Percentiles rank a stretch among this genome's conserved stretches.
These are phyloP conservation scores for Chrysomela aeneicollis DNA, from an alignment of 2,888 invertebrate genomes.

Conservation along the genomic window DNA sequence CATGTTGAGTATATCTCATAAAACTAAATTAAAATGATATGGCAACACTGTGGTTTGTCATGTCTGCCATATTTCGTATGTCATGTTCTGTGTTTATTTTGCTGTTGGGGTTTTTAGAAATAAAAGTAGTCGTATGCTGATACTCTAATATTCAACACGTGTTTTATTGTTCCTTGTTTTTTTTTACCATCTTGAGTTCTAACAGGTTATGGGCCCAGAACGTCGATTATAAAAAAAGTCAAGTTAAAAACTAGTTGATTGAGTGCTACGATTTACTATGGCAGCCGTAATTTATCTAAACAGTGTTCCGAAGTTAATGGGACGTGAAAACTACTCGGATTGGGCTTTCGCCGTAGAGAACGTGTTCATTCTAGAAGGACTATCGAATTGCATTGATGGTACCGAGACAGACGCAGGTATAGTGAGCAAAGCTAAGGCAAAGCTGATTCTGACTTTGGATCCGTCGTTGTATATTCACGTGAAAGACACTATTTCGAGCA, in stretches of 20 bases:
- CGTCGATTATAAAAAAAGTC: background rate
- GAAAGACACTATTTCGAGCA: constrained; percentile 34
- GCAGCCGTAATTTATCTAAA: constrained; percentile 30
- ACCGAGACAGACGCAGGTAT: constrained; percentile 26
- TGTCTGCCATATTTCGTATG: too few species aligned
- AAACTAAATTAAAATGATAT: too few species aligned
- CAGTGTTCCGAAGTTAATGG: constrained; percentile 36
- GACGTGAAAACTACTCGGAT: constrained; percentile 44
- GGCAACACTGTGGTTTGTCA: too few species aligned
- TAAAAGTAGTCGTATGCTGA: too few species aligned
- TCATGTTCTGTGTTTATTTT: too few species aligned
- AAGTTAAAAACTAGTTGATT: background rate
- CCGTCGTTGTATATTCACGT: constrained; percentile 43
- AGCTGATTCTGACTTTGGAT: constrained; percentile 47
- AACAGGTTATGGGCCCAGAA: constrained; percentile 46
- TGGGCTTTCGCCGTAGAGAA: constrained; percentile 39
- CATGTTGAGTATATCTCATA: too few species aligned
- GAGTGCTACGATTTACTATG: constrained; percentile 23
- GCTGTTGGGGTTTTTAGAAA: too few species aligned
- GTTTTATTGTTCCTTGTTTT: too few species aligned
- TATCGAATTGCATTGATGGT: constrained; percentile 27
- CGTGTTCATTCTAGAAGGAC: constrained; percentile 34
- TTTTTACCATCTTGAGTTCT: too few species aligned
- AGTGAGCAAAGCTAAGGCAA: constrained; percentile 45
- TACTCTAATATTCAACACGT: too few species aligned